Conservation (phyloP, 2,113 vertebrate genomes). For the Taxidea taxus region DNA sequence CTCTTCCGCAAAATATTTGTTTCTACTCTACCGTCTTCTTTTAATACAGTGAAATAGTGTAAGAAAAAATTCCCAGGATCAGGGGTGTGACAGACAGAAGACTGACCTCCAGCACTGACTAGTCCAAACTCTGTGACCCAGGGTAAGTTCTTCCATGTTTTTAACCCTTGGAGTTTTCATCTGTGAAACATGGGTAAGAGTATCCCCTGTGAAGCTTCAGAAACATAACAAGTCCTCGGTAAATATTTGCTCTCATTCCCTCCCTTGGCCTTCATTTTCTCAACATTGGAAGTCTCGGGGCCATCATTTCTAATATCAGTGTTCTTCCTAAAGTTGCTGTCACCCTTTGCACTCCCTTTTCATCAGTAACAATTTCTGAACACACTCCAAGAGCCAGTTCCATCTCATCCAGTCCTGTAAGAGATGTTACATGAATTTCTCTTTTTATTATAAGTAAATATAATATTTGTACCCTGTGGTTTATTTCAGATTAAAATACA, state of each 20-base stretch:
- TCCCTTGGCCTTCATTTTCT: not conserved
- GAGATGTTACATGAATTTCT: not conserved
- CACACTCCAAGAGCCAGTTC: not conserved
- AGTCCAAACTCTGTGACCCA: not conserved
- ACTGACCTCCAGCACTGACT: not conserved
- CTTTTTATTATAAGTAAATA: not conserved
- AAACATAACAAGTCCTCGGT: not conserved
- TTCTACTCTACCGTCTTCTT: not conserved
- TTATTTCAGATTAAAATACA: not conserved
- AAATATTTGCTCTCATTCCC: not conserved
- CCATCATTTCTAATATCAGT: not conserved
- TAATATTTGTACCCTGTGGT: not conserved
- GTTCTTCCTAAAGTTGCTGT: rapidly evolving
- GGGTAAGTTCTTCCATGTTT: not conserved
- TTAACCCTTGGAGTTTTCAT: not conserved
- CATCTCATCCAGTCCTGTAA: not conserved
- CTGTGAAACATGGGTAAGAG: not conserved
- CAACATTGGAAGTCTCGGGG: not conserved
- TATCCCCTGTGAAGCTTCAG: not conserved
- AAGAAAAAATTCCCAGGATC: not conserved
- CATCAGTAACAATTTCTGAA: not conserved
- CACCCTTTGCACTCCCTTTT: not conserved
- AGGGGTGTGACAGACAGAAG: not conserved
- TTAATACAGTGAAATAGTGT: not conserved
- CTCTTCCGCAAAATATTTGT: not conserved